These are phyloP conservation scores for Mustela erminea DNA, from an alignment of 2,797 vertebrate genomes.

Conservation along the genomic window DNA sequence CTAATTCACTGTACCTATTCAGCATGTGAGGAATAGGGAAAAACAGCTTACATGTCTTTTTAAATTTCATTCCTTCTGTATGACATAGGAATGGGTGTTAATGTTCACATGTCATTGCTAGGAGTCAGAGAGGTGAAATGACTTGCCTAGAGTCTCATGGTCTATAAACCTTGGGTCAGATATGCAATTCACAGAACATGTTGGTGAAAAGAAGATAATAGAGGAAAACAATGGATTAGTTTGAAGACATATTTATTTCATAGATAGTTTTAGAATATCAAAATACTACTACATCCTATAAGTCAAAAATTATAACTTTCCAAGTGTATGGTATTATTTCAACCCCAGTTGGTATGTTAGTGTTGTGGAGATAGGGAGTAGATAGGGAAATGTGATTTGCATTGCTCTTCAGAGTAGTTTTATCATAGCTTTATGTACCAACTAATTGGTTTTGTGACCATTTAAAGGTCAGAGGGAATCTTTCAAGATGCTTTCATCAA, in stretches of 20 bases:
- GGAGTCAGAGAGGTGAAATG: not conserved
- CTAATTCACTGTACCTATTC: not conserved
- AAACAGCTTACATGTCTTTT: not conserved
- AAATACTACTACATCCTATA: not conserved
- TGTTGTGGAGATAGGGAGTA: not conserved
- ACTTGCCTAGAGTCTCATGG: not conserved
- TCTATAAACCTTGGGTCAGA: not conserved
- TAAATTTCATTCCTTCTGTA: not conserved
- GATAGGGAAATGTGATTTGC: not conserved
- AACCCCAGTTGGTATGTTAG: not conserved
- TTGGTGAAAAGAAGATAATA: not conserved
- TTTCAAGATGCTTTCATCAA: constrained; percentile 60
- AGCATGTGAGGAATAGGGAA: not conserved
- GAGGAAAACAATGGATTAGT: not conserved
- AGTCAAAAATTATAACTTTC: constrained; percentile 6
- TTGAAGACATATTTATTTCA: not conserved
- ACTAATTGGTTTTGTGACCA: constrained; percentile 19
- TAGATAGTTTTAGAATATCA: not conserved
- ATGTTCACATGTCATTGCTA: not conserved
- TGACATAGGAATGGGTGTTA: not conserved
- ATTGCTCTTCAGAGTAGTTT: not conserved
- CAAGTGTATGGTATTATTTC: not conserved
- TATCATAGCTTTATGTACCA: constrained; percentile 7
- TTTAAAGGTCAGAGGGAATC: not conserved
- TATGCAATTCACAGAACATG: not conserved